Conservation (phyloP, 35 echinoderm and acorn worm species). For the Heliocidaris tuberculata region DNA sequence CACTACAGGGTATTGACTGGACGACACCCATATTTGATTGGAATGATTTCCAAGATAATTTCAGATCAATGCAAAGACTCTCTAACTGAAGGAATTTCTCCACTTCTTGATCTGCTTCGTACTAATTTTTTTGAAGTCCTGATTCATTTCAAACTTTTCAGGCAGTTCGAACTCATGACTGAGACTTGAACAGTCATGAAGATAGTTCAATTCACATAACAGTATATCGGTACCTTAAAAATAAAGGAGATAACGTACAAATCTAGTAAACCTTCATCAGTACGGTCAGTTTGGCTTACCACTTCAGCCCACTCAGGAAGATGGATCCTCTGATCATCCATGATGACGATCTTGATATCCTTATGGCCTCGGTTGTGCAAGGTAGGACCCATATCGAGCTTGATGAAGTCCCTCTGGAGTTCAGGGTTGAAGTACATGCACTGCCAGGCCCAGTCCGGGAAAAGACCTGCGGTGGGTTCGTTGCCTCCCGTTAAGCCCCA, state of each 20-base stretch:
- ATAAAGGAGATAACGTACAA: no score
- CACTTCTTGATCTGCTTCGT: no score
- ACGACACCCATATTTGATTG: not conserved
- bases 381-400: conserved; percentile 83
- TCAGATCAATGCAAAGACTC: no score
- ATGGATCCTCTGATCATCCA: conserved; percentile 78
- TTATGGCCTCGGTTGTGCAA: conserved; percentile 57
- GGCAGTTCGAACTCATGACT: no score
- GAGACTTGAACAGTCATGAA: no score
- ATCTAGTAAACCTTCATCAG: not conserved
- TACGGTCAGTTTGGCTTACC: conserved; percentile 55
- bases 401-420: conserved; percentile 90
- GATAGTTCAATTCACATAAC: no score
- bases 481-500: conserved; percentile 92
- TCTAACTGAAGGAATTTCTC: no score
- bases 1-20: not conserved
- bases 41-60: not conserved
- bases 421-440: conserved; percentile 71
- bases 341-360: conserved; percentile 80
- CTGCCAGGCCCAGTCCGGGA: conserved; percentile 69
- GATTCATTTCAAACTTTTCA: no score
- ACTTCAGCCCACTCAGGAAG: conserved; percentile 72
- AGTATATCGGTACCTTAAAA: no score
- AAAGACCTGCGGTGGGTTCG: conserved; percentile 81
- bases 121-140: no score